A percentile compares a stretch with the other conserved stretches of the same genome.
These are phyloP conservation scores for Portunus trituberculatus DNA, from an alignment of 1,140 invertebrate species.

Conservation along the genomic window DNA sequence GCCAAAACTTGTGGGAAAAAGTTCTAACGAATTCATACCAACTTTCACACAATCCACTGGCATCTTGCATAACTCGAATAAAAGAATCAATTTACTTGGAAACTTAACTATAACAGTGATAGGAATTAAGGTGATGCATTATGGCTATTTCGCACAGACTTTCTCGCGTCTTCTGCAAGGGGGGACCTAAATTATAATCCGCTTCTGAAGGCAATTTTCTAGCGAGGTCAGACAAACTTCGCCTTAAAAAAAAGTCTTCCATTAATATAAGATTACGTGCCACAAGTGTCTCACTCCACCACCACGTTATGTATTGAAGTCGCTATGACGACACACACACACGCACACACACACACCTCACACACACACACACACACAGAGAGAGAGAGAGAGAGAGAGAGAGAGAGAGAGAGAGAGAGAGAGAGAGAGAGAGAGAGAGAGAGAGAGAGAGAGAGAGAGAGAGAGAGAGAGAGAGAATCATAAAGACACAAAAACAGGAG, in stretches of 20 bases:
- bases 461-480: too few relatives aligned
- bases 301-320: not conserved
- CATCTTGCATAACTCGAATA: slow-evolving; percentile 9
- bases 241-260: not conserved
- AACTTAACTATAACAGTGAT: not conserved
- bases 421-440: too few relatives aligned
- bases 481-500: too few relatives aligned
- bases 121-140: not conserved
- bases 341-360: too few relatives aligned
- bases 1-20: not conserved
- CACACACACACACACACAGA: too few relatives aligned
- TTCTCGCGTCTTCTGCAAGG: not conserved
- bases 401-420: too few relatives aligned
- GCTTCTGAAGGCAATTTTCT: not conserved
- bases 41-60: slow-evolving; percentile 21
- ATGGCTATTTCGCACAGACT: not conserved
- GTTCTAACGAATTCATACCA: slow-evolving; percentile 4
- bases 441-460: too few relatives aligned
- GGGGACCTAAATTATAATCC: not conserved
- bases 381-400: too few relatives aligned
- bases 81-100: not conserved
- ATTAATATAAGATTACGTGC: not conserved
- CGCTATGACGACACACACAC: too few relatives aligned
- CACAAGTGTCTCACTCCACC: not conserved
- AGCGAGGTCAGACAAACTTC: not conserved